phyloP scores from a whole-genome alignment of 92 coral and sea anemone genomes.

The Heteractis magnifica region DNA sequence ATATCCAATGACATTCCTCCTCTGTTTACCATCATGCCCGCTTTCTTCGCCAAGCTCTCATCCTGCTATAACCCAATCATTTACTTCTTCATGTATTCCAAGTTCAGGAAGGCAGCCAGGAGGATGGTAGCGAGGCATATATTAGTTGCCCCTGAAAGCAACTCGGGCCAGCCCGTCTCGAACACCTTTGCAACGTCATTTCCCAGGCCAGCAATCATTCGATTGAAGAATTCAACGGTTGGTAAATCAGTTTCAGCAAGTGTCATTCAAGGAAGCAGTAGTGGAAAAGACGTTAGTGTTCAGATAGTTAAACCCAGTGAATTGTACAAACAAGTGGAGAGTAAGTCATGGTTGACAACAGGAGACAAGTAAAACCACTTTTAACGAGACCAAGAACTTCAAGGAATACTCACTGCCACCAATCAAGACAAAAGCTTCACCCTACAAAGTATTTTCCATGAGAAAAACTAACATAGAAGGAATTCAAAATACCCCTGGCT shows the following conservation, averaged over 20 bases:
- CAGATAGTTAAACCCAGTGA: too few relatives aligned
- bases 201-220: neutral
- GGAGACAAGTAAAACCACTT: too few relatives aligned
- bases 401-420: too few relatives aligned
- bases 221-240: neutral
- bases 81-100: conserved; percentile 65
- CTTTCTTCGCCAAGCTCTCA: conserved; percentile 71
- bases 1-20: conserved; percentile 34
- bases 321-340: too few relatives aligned
- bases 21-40: conserved; percentile 45
- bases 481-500: too few relatives aligned
- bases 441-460: too few relatives aligned
- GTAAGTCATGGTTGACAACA: too few relatives aligned
- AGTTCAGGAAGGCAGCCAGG: conserved; percentile 48
- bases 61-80: conserved; percentile 68
- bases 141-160: neutral
- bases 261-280: neutral
- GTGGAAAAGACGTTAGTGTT: neutral
- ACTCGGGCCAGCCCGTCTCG: neutral
- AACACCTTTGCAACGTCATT: neutral
- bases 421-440: too few relatives aligned
- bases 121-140: neutral
- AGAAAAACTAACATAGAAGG: too few relatives aligned
- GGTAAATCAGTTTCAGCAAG: neutral
- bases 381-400: too few relatives aligned